Percentiles rank a stretch among this genome's conserved stretches.
phyloP scores from a whole-genome alignment of 2,797 vertebrate species.

The Capromys pilorides region DNA sequence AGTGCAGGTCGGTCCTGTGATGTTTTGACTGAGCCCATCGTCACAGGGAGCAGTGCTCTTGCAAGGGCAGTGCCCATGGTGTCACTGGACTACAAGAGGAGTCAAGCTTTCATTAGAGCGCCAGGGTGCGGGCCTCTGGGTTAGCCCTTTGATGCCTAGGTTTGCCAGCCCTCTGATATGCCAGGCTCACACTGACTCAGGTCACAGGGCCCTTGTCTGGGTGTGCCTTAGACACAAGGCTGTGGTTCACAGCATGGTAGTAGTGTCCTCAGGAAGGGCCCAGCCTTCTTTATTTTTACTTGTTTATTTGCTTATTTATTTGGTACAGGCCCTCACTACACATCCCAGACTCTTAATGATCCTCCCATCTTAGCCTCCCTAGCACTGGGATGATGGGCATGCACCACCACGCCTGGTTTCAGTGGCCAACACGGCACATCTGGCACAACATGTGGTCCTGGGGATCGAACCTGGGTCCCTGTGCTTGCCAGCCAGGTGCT shows the following conservation, averaged over 20 bases:
- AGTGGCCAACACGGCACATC: no score
- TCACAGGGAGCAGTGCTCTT: background rate
- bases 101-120: background rate
- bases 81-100: background rate
- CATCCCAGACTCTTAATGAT: no score
- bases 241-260: background rate
- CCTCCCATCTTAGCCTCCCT: no score
- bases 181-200: background rate
- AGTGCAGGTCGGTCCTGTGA: background rate
- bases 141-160: background rate
- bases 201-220: background rate
- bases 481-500: no score
- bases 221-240: background rate
- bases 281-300: no score
- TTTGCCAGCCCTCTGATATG: background rate
- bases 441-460: no score
- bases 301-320: no score
- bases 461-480: no score
- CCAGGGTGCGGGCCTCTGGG: fast-evolving
- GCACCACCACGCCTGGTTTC: no score
- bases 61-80: background rate
- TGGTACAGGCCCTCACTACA: no score
- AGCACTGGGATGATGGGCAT: no score
- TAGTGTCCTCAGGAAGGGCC: background rate
- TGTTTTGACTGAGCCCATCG: background rate